A percentile compares a stretch with the other conserved stretches of the same genome.
These are phyloP conservation scores for Ditylenchus weischeri DNA, from an alignment of 2,888 invertebrate species.

Conservation along the genomic window DNA sequence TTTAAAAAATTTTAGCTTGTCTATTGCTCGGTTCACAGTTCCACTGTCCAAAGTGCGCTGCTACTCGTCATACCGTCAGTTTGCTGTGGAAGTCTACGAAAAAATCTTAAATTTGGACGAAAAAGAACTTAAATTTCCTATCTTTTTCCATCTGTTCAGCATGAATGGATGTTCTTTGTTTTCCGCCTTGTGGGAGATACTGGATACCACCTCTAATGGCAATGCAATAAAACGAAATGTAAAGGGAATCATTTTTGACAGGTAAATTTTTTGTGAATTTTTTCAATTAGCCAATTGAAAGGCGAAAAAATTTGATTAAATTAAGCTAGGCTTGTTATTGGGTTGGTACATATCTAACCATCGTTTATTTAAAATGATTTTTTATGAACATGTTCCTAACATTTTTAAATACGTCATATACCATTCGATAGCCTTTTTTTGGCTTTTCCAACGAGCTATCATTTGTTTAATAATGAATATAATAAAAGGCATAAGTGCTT, in stretches of 20 bases:
- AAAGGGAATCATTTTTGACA: conserved; percentile 54
- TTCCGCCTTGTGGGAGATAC: conserved; percentile 48
- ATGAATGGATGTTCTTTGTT: conserved; percentile 48
- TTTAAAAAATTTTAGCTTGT: conserved; percentile 37
- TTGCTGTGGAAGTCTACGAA: conserved; percentile 37
- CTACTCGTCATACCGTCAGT: conserved; percentile 45
- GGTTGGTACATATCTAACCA: too few species aligned
- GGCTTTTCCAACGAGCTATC: too few species aligned
- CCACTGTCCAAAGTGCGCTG: conserved; percentile 49
- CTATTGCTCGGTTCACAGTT: conserved; percentile 51
- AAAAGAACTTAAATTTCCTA: conserved; percentile 1
- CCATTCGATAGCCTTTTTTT: too few species aligned
- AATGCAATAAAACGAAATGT: conserved; percentile 34
- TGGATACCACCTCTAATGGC: conserved; percentile 34
- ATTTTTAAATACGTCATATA: too few species aligned
- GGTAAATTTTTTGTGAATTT: conserved; percentile 33
- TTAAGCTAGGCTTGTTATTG: too few species aligned
- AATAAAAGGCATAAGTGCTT: too few species aligned
- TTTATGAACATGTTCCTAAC: too few species aligned
- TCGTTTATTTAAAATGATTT: too few species aligned
- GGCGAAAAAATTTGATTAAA: too few species aligned
- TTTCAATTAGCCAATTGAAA: too few species aligned
- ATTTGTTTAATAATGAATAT: too few species aligned
- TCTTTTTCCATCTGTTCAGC: conserved; percentile 38
- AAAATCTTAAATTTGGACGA: conserved; percentile 23